phyloP scores from a whole-genome alignment of 2,888 invertebrate genomes.

The Lithophane semibrunnea region DNA sequence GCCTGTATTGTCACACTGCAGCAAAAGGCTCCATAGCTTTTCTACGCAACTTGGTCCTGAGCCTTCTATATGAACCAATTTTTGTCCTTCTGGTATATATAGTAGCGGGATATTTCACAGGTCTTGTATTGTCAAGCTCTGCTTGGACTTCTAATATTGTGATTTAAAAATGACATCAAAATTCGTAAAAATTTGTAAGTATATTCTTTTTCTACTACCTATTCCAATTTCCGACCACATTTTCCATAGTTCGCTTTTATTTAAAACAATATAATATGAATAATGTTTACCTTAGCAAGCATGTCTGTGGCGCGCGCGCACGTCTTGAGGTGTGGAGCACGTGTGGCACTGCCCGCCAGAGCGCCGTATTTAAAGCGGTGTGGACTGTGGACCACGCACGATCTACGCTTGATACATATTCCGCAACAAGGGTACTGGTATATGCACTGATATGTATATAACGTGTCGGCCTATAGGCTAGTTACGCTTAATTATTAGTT shows the following conservation, averaged over 20 bases:
- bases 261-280: conserved; percentile 6
- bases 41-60: not conserved
- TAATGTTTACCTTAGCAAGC: conserved; percentile 84
- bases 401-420: conserved; percentile 82
- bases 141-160: not conserved
- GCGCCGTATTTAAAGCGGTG: conserved; percentile 77
- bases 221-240: not conserved
- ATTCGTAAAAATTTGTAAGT: not conserved
- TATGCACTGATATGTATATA: conserved; percentile 37
- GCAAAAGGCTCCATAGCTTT: not conserved
- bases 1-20: not conserved
- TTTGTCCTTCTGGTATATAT: not conserved
- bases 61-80: not conserved
- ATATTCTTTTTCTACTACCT: not conserved
- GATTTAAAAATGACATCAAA: not conserved
- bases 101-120: not conserved
- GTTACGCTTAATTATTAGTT: conserved; percentile 46
- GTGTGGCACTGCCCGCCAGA: conserved; percentile 72
- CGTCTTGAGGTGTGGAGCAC: conserved; percentile 75
- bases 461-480: conserved; percentile 23
- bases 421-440: conserved; percentile 82
- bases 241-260: not conserved
- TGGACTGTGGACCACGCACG: conserved; percentile 54
- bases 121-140: no score
- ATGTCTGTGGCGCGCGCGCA: conserved; percentile 83